phyloP scores from a whole-genome alignment of 2,888 invertebrate species.

The Ashinkailepas kermadecensis region DNA sequence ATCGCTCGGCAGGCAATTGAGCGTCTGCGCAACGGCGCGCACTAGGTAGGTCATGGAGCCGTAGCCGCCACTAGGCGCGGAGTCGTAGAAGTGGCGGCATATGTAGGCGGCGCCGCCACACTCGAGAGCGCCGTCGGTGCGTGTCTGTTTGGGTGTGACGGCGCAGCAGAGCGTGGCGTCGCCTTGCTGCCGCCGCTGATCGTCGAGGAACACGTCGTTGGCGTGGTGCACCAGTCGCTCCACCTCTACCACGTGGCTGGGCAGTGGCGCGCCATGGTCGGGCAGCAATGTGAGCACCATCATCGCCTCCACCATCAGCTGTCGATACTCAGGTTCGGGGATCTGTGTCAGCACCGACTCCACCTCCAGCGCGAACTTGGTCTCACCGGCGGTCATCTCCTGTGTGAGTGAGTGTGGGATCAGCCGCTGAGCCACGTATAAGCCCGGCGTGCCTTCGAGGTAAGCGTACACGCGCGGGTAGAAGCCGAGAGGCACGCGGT shows the following conservation, averaged over 20 bases:
- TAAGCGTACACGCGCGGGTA: conserved; percentile 92
- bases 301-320: conserved; percentile 90
- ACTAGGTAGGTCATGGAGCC: conserved; percentile 75
- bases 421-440: conserved; percentile 10
- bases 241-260: conserved; percentile 60
- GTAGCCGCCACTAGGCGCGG: conserved; percentile 92
- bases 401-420: not conserved
- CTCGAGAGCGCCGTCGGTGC: conserved; percentile 54
- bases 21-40: conserved; percentile 61
- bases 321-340: conserved; percentile 96
- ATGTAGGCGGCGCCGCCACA: conserved; percentile 93
- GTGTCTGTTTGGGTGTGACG: conserved; percentile 43
- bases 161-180: conserved; percentile 92
- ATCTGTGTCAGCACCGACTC: conserved; percentile 95
- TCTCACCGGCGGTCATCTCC: conserved; percentile 92
- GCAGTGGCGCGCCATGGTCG: conserved; percentile 9
- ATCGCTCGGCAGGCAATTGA: conserved; percentile 66
- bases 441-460: conserved; percentile 50
- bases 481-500: conserved; percentile 93
- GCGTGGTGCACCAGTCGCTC: conserved; percentile 90
- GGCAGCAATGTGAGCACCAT: conserved; percentile 76
- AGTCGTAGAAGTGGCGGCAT: conserved; percentile 95
- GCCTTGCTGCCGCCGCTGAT: conserved; percentile 82
- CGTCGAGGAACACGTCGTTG: conserved; percentile 87
- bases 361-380: conserved; percentile 95